These are phyloP conservation scores for Shargacucullia verbasci DNA, from an alignment of 2,888 invertebrate species.

Conservation along the genomic window DNA sequence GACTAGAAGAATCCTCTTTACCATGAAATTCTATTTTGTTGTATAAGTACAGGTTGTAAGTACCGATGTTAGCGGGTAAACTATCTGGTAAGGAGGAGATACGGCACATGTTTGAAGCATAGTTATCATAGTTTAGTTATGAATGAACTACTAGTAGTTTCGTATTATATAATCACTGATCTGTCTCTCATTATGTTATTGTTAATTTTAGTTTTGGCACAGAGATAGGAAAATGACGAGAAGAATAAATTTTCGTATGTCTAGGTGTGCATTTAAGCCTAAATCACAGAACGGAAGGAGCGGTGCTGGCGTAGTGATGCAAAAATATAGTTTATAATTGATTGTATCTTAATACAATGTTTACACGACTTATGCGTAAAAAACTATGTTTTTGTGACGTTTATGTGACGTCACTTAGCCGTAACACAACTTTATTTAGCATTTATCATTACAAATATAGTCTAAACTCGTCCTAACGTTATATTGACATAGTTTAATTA, in stretches of 20 bases:
- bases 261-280: slow-evolving; percentile 81
- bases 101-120: slow-evolving; percentile 43
- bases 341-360: slow-evolving; percentile 55
- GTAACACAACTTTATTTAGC: slow-evolving; percentile 67
- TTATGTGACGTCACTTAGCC: slow-evolving; percentile 53
- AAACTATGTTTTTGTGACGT: slow-evolving; percentile 66
- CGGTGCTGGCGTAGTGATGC: slow-evolving; percentile 82
- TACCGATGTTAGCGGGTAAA: slow-evolving; percentile 5
- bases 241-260: slow-evolving; percentile 66
- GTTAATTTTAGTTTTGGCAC: slow-evolving; percentile 79
- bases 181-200: slow-evolving; percentile 68
- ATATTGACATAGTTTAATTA: slow-evolving; percentile 78
- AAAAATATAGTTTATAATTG: slow-evolving; percentile 78
- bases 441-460: slow-evolving; percentile 54
- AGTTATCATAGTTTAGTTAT: slow-evolving; percentile 36
- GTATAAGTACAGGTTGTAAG: slow-evolving; percentile 17
- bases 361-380: slow-evolving; percentile 74
- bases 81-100: slow-evolving; percentile 35
- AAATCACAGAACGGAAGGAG: slow-evolving; percentile 86
- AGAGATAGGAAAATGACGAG: slow-evolving; percentile 75
- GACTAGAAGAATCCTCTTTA: slow-evolving; percentile 57
- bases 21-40: slow-evolving; percentile 24
- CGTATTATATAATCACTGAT: slow-evolving; percentile 62
- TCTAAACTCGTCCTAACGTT: slow-evolving; percentile 67
- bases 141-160: slow-evolving; percentile 43